A percentile compares a stretch with the other conserved stretches of the same genome.
phyloP scores from a whole-genome alignment of 1,140 invertebrate species.

The Trialeurodes vaporariorum region DNA sequence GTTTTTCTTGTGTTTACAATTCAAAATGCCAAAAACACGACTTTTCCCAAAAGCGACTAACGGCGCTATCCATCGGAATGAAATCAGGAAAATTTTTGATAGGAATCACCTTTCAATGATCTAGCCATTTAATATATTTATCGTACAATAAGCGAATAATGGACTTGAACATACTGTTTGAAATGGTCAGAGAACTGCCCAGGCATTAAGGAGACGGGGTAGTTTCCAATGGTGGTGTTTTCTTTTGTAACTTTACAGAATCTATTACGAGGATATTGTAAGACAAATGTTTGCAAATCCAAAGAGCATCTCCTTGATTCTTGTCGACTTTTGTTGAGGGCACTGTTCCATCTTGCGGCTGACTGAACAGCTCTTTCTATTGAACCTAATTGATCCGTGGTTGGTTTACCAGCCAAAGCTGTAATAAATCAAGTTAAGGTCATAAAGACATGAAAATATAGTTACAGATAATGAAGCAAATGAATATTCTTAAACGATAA shows the following conservation, averaged over 20 bases:
- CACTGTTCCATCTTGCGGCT: constrained; percentile 76
- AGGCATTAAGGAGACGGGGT: constrained; percentile 82
- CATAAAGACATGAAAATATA: too few species aligned
- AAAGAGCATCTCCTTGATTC: constrained; percentile 55
- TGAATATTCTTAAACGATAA: too few species aligned
- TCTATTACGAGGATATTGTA: constrained; percentile 51
- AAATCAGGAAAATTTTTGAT: too few species aligned
- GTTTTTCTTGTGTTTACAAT: too few species aligned
- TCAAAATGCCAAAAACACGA: too few species aligned
- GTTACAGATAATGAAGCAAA: too few species aligned
- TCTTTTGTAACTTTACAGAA: constrained; percentile 37
- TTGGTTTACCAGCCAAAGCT: not conserved
- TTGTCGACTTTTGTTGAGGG: constrained; percentile 57
- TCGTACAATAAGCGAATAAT: too few species aligned
- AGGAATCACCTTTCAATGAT: too few species aligned
- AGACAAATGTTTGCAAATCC: constrained; percentile 61
- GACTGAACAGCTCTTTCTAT: constrained; percentile 77
- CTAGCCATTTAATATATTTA: too few species aligned
- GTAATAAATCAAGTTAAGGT: too few species aligned
- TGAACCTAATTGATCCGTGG: constrained; percentile 45
- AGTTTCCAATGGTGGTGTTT: constrained; percentile 50
- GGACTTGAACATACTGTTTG: constrained; percentile 51
- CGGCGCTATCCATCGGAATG: too few species aligned
- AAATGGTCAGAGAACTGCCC: constrained; percentile 87
- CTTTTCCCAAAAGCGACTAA: too few species aligned